Evolutionary conservation across 2,797 vertebrate species (phyloP).

Genomic region (Hydrocynus forskahlii): DNA sequence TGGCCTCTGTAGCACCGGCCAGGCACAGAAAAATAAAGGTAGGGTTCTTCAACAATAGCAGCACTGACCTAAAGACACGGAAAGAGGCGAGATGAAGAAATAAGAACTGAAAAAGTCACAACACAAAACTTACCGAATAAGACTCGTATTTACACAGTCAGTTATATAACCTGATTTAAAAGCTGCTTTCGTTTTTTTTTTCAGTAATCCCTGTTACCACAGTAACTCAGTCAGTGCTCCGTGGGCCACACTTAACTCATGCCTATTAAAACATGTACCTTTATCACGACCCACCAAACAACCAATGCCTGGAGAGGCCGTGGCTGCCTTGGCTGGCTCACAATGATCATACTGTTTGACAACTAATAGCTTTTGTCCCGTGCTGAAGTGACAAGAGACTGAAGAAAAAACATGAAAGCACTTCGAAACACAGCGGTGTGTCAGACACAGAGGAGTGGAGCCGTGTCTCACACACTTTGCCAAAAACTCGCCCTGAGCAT

Average conservation of each 20-base stretch:
- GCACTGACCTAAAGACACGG: slow-evolving; percentile 77
- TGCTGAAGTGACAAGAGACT: background rate
- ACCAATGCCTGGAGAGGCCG: background rate
- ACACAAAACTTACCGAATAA: background rate
- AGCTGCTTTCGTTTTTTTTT: background rate
- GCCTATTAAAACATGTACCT: slow-evolving; percentile 5
- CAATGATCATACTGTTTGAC: background rate
- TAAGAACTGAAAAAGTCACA: background rate
- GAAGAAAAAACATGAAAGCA: background rate
- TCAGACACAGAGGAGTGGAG: background rate
- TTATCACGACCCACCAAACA: background rate
- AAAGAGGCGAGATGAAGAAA: slow-evolving; percentile 2
- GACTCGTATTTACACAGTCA: background rate
- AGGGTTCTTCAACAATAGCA: slow-evolving; percentile 91
- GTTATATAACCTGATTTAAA: slow-evolving; percentile 22
- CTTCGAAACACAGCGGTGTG: background rate
- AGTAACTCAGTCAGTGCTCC: background rate
- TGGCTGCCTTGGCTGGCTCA: too few relatives aligned
- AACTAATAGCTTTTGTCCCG: background rate
- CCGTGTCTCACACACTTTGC: background rate
- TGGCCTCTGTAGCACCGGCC: slow-evolving; percentile 91
- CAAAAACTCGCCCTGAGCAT: background rate
- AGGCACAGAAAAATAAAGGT: slow-evolving; percentile 93
- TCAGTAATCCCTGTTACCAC: background rate
- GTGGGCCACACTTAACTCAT: background rate